Evolutionary conservation across 2,797 vertebrate genomes (phyloP), one percentile per base, ranked within the genome.

Genomic region (Periophthalmus magnuspinnatus): DNA sequence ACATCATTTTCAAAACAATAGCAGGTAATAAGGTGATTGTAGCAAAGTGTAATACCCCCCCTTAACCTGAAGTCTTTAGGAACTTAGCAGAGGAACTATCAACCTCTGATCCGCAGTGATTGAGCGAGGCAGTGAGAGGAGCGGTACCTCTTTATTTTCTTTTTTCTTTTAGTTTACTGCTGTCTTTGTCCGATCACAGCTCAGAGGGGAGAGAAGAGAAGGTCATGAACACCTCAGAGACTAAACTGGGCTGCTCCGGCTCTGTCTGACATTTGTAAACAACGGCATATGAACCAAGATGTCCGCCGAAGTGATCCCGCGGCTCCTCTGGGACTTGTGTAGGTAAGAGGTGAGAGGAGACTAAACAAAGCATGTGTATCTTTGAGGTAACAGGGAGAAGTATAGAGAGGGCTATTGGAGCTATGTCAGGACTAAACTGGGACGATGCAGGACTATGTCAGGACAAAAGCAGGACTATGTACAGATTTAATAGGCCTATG

Each of bases 191-290:
- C 55, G 41, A 61, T 55, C 34, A 2, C 72, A 28, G 60, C 68
- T 82, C 66, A 50, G 60, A 56, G 70, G 70, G 64, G 72, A 76
- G 81, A 83, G 41, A 61, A 59, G 21, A 54, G 72, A 83, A 84
- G 84, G 88, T 81, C 80, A 69, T 54, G 0, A 34, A 48, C 61
- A 75, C 75, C 85, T 83, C 45, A 2, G 68, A 84, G 80, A 81
- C 71, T 65, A 34, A 48, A 72, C 67, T 59, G 45, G 61, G 67
- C 55, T 16, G 59, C 32, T 66, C 67, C 6, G 19, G 68, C 60
- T 32, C 1, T 75, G 74, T 82, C 80, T 68, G 80, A 80, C 72
- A 57, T n/a, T 67, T 76, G 81, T 74, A 88, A 88, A 90, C 86
- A 85, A 74, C 61, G 57, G 70, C 71, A 67, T 70, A 83, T 62